Percentiles rank a stretch among this genome's conserved stretches.
phyloP scores from a whole-genome alignment of 1,140 invertebrate species.

The Antheraea pernyi region DNA sequence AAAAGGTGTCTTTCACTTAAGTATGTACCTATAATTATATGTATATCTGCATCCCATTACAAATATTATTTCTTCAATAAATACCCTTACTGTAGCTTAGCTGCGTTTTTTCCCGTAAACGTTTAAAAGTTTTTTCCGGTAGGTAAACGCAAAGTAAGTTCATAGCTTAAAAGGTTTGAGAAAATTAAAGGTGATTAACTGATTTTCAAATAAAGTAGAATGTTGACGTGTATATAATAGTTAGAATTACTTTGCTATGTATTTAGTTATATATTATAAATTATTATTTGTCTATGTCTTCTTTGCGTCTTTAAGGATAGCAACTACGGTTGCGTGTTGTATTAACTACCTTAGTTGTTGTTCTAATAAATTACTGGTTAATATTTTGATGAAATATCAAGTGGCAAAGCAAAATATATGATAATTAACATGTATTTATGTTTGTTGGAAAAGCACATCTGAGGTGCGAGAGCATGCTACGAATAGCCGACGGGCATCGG shows the following conservation, averaged over 20 bases:
- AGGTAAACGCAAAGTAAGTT: neutral
- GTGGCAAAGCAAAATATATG: neutral
- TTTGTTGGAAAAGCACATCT: neutral
- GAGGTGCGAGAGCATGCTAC: conserved; percentile 56
- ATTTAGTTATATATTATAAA: too few relatives aligned
- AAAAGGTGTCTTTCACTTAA: neutral
- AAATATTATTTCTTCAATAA: neutral
- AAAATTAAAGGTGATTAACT: neutral
- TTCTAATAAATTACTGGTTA: too few relatives aligned
- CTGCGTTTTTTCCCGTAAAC: neutral
- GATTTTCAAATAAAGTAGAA: neutral
- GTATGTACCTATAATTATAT: neutral
- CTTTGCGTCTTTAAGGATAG: too few relatives aligned
- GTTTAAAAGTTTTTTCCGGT: too few relatives aligned
- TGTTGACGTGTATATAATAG: neutral
- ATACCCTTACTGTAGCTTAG: neutral
- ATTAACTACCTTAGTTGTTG: too few relatives aligned
- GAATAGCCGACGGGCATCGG: conserved; percentile 39
- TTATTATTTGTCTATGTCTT: too few relatives aligned
- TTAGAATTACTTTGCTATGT: neutral
- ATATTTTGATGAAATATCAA: neutral
- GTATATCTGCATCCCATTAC: neutral
- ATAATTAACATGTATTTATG: neutral
- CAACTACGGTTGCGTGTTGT: too few relatives aligned
- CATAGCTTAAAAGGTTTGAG: neutral